Evolutionary conservation across 2,888 invertebrate genomes (phyloP).

Genomic region (Harpalus rubripes): DNA sequence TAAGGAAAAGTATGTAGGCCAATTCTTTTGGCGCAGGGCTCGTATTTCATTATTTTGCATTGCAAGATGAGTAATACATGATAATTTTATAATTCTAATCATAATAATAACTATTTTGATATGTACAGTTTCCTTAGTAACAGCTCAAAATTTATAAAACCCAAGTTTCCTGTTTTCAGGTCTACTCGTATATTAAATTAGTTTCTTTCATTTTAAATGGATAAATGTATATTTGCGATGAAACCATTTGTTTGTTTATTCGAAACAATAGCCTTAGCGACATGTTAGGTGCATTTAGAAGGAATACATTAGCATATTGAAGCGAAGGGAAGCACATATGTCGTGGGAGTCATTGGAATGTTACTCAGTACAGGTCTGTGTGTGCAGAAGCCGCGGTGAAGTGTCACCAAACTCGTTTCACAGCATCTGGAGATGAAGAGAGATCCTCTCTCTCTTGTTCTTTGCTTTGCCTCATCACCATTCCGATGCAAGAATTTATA

Average conservation of each 20-base stretch:
- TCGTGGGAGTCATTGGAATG: constrained; percentile 13
- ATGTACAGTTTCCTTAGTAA: no score
- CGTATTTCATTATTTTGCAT: no score
- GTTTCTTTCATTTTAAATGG: no score
- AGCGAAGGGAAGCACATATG: background rate
- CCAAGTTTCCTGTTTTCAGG: no score
- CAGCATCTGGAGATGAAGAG: background rate
- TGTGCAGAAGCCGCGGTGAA: constrained; percentile 13
- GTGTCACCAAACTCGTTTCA: constrained; percentile 32
- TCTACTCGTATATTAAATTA: no score
- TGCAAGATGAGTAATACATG: no score
- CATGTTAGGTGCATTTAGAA: background rate
- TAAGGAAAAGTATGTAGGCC: no score
- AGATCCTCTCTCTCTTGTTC: background rate
- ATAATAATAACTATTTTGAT: no score
- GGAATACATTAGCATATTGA: background rate
- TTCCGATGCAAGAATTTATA: background rate
- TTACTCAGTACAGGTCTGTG: background rate
- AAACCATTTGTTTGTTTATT: constrained; percentile 1
- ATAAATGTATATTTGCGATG: background rate
- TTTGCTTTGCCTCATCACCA: background rate
- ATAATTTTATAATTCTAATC: no score
- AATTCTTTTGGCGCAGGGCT: no score
- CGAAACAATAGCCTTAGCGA: background rate
- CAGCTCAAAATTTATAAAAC: no score